Conservation (phyloP, 2,888 invertebrate genomes). For the Chymomyza fuscimana region DNA sequence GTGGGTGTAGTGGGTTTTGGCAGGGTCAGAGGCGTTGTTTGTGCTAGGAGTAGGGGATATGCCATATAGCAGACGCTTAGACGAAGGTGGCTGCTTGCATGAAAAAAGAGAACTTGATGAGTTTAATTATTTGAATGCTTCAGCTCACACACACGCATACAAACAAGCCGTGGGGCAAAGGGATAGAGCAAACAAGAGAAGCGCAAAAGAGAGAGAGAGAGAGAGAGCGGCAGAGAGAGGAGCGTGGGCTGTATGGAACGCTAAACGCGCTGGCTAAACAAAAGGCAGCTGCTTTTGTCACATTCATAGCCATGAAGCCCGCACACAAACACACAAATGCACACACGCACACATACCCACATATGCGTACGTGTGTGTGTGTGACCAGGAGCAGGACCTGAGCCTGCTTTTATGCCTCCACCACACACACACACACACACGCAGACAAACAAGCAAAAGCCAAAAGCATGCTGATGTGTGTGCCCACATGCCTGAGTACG, state of each 20-base stretch:
- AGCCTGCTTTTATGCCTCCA: background rate
- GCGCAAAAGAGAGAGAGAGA: background rate
- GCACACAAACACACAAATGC: slow-evolving; percentile 23
- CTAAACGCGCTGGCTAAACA: slow-evolving; percentile 62
- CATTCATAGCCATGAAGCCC: slow-evolving; percentile 29
- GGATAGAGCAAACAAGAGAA: background rate
- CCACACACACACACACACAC: slow-evolving; percentile 2
- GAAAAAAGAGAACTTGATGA: slow-evolving; percentile 70
- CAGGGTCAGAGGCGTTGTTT: background rate
- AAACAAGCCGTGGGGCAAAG: background rate
- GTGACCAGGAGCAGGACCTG: background rate
- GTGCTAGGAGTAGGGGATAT: background rate
- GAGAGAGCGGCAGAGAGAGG: background rate
- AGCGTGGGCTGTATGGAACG: slow-evolving; percentile 1
- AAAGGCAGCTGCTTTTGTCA: slow-evolving; percentile 74
- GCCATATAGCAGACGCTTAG: background rate
- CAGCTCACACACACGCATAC: slow-evolving; percentile 43
- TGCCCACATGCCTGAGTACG: slow-evolving; percentile 36
- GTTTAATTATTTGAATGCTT: slow-evolving; percentile 77
- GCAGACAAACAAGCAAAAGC: slow-evolving; percentile 7
- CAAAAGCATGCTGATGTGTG: slow-evolving; percentile 3
- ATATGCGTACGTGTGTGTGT: background rate
- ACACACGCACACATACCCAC: slow-evolving; percentile 20
- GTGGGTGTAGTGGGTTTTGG: too few relatives aligned
- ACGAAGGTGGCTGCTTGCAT: slow-evolving; percentile 13